These are phyloP conservation scores for Anastrepha ludens DNA, from an alignment of 1,140 invertebrate species.

Conservation along the genomic window DNA sequence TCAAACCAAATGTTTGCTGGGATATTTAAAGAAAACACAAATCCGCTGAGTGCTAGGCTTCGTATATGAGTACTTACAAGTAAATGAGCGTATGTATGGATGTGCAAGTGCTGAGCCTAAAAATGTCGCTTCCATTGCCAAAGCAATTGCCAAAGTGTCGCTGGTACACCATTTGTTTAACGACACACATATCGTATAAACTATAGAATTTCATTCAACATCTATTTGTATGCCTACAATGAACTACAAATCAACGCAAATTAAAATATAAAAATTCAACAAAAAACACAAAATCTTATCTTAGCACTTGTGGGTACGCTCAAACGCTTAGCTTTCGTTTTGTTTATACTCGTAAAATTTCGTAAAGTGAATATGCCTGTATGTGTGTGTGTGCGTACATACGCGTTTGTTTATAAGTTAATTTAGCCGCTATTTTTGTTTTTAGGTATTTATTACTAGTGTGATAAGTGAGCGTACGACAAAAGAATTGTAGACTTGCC, in stretches of 20 bases:
- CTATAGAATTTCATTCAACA: constrained; percentile 3
- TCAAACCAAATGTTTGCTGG: too few relatives aligned
- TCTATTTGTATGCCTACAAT: background rate
- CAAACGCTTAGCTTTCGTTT: background rate
- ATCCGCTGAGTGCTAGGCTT: too few relatives aligned
- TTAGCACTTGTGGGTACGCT: background rate
- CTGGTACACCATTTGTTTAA: background rate
- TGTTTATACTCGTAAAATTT: background rate
- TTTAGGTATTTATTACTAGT: background rate
- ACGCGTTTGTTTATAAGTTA: constrained; percentile 12
- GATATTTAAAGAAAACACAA: too few relatives aligned
- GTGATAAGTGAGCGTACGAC: constrained; percentile 28
- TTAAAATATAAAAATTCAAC: background rate
- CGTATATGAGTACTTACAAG: too few relatives aligned
- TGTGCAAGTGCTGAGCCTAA: background rate
- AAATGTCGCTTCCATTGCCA: background rate
- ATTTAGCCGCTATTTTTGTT: background rate
- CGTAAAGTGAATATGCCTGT: too few relatives aligned
- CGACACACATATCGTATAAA: background rate
- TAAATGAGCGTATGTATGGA: too few relatives aligned
- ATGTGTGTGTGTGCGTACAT: background rate
- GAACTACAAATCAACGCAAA: background rate
- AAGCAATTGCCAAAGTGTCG: background rate
- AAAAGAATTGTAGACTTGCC: constrained; percentile 7
- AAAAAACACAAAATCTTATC: constrained; percentile 9